Conservation (phyloP, 2,888 invertebrate species). For the Lissocephala sabroskyi region DNA sequence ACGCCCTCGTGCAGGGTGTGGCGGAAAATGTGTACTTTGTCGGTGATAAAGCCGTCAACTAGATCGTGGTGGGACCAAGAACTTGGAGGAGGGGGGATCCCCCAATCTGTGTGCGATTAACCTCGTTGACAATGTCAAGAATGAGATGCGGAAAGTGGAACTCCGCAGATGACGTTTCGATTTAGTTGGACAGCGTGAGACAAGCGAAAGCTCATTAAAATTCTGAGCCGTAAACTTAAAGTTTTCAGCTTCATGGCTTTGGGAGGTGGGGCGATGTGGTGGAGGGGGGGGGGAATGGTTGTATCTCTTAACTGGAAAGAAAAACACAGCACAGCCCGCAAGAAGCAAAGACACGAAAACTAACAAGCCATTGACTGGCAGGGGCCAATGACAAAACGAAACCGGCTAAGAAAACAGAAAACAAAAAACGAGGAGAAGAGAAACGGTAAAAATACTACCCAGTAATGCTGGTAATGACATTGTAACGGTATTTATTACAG, state of each 20-base stretch:
- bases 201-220: slow-evolving; percentile 62
- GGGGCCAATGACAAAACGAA: slow-evolving; percentile 18
- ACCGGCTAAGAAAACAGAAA: background rate
- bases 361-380: slow-evolving; percentile 58
- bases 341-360: slow-evolving; percentile 22
- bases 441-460: slow-evolving; percentile 35
- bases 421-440: slow-evolving; percentile 9
- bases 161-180: too few relatives aligned
- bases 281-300: background rate
- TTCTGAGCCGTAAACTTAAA: slow-evolving; percentile 61
- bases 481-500: slow-evolving; percentile 66
- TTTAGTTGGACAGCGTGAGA: too few relatives aligned
- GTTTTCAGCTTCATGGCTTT: slow-evolving; percentile 55
- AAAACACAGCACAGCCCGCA: background rate
- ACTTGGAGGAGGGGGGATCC: too few relatives aligned
- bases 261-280: slow-evolving; percentile 27
- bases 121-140: too few relatives aligned
- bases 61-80: too few relatives aligned
- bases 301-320: background rate
- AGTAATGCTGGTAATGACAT: slow-evolving; percentile 63
- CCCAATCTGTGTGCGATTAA: too few relatives aligned
- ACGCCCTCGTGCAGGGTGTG: too few relatives aligned
- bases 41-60: too few relatives aligned
- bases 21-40: too few relatives aligned
- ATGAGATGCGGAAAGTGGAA: too few relatives aligned